Base-by-base conservation (phyloP, 2,888 invertebrate species). In the Abrostola tripartita region DNA sequence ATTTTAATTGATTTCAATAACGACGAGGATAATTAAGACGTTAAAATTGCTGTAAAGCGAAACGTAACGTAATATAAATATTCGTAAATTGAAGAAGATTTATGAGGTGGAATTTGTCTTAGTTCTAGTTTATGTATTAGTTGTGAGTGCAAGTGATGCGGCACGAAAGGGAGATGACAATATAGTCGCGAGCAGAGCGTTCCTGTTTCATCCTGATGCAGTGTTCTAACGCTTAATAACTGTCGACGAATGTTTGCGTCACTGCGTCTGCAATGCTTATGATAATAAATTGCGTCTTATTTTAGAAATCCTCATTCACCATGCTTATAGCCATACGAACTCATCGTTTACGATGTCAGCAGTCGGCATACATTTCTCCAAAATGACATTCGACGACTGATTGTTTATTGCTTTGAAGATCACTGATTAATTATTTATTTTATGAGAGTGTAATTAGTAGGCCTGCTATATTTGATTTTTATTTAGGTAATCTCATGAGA, bases 171-270 rank as follows among this genome's bases (percentile, higher is more conserved):
- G 87, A 84, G 83, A 85, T 85, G 85, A 90, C 88, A 88, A 84
- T 89, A 88, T 88, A 79, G 81, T 83, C 66, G 76, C 52, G 69
- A 74, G 74, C 54, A 63, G 79, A 84, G 85, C 89, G 88, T 85
- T 78, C 81, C 75, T 81, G 81, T 78, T 83, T 83, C 85, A 81
- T 88, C 89, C 88, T 83, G 87, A 85, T 89, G 89, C 88, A 86
- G 85, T 87, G 89, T 87, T 89, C 89, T 89, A 90, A 81, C 90
- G 89, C 93, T 93, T 94, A 92, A 92, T 93, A 93, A 89, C 93
- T 93, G 94, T 94, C 94, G 88, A 88, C 92, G 87, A 88, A 84
- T 85, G 92, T 92, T 92, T 91, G 92, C 92, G 92, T 93, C 93
- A 91, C 88, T 84, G 82, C 83, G 87, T 81, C 89, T 88, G 91